phyloP scores from a whole-genome alignment of 2,113 vertebrate species.

The Conger conger region DNA sequence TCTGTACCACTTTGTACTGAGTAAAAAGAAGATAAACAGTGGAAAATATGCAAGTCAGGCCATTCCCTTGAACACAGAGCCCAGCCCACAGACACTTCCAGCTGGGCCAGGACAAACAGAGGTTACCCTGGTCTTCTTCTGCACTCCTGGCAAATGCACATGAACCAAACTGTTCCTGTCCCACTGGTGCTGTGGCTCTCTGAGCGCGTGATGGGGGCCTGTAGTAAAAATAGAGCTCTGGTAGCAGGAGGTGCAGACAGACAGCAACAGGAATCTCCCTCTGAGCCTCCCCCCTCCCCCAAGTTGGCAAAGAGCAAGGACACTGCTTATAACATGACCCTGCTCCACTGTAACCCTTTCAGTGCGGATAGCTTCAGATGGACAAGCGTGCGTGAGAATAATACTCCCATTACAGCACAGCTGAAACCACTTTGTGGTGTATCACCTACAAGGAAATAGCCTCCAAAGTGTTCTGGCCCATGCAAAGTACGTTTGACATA shows the following conservation, averaged over 20 bases:
- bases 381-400: neutral
- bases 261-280: slow-evolving; percentile 59
- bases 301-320: neutral
- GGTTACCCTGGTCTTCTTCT: slow-evolving; percentile 8
- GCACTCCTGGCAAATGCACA: neutral
- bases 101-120: neutral
- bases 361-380: neutral
- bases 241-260: slow-evolving; percentile 54
- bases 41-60: neutral
- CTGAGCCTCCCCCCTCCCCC: neutral
- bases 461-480: neutral
- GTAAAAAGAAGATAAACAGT: too few relatives aligned
- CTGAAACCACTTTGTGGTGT: neutral
- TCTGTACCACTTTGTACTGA: too few relatives aligned
- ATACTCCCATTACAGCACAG: neutral
- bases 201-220: slow-evolving; percentile 14
- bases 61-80: neutral
- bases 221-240: slow-evolving; percentile 59
- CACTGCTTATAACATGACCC: neutral
- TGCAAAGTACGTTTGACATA: neutral
- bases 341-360: neutral
- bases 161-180: neutral
- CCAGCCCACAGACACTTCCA: neutral
- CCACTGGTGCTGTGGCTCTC: slow-evolving; percentile 15
- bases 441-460: neutral